Conservation (phyloP, 2,888 invertebrate species). For the Napeogenes sylphis region DNA sequence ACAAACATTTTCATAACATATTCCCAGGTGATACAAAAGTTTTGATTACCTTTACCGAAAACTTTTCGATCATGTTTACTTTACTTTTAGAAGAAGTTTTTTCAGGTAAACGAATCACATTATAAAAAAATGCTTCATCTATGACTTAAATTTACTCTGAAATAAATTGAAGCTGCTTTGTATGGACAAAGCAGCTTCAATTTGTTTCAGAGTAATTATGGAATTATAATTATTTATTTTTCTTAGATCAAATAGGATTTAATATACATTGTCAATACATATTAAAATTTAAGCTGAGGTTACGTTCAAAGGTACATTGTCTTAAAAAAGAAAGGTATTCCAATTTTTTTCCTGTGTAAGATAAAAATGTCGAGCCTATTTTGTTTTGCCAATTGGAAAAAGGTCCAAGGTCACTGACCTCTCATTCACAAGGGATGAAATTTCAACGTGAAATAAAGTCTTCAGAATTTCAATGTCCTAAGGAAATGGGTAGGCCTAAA, state of each 20-base stretch:
- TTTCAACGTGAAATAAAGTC: slow-evolving; percentile 31
- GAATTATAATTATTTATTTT: too few species aligned
- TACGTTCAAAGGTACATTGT: neutral
- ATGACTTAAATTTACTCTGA: too few species aligned
- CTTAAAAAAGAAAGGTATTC: neutral
- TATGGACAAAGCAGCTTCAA: too few species aligned
- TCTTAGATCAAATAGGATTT: too few species aligned
- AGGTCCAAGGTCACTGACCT: slow-evolving; percentile 30
- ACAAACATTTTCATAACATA: neutral
- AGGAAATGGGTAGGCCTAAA: slow-evolving; percentile 26
- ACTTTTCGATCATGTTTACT: too few species aligned
- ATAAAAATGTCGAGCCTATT: slow-evolving; percentile 6
- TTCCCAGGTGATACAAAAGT: too few species aligned
- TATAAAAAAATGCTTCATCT: too few species aligned
- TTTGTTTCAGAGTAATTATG: too few species aligned
- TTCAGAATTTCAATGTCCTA: slow-evolving; percentile 22
- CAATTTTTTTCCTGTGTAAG: neutral
- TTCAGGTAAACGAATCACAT: too few species aligned
- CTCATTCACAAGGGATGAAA: slow-evolving; percentile 28
- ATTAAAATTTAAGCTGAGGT: neutral
- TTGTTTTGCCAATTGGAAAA: slow-evolving; percentile 31
- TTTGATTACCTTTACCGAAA: too few species aligned
- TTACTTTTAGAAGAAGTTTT: too few species aligned
- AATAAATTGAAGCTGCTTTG: too few species aligned
- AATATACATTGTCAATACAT: neutral